Conservation (phyloP, 2,113 vertebrate species). For the Sturnus vulgaris region DNA sequence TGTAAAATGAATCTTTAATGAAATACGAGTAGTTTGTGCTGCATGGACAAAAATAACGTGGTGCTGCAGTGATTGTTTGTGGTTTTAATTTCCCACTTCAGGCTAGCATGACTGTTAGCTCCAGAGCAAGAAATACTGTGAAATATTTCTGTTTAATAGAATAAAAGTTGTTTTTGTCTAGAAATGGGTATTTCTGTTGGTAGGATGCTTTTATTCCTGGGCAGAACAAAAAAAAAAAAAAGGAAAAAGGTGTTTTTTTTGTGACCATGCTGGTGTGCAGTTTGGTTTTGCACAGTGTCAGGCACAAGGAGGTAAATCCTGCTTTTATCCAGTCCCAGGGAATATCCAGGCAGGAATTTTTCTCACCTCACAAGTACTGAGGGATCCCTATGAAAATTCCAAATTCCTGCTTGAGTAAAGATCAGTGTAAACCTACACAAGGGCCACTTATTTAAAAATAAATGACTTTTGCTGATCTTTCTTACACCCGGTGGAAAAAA, state of each 20-base stretch:
- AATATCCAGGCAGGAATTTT: background rate
- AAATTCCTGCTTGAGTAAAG: background rate
- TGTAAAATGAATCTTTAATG: background rate
- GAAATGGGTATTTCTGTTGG: background rate
- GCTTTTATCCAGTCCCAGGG: too few relatives aligned
- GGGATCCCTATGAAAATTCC: background rate
- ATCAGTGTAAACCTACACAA: background rate
- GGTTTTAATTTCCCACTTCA: background rate
- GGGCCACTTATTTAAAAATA: fast-evolving
- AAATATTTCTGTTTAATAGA: background rate
- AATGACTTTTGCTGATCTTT: background rate
- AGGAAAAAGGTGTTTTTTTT: too few relatives aligned
- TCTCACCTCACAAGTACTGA: background rate
- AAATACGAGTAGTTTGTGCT: background rate
- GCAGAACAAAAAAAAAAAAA: too few relatives aligned
- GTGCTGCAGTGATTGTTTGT: background rate
- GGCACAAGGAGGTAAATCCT: background rate
- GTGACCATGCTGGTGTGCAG: background rate
- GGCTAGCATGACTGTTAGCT: background rate
- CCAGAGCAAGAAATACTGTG: background rate
- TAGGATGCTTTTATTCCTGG: background rate
- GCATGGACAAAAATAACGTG: background rate
- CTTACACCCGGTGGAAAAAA: background rate
- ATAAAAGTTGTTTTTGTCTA: background rate
- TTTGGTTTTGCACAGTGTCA: background rate